Percentiles rank a stretch among this genome's conserved stretches.
Evolutionary conservation across 2,113 vertebrate genomes (phyloP).

Genomic region (Pseudorectes ferrugineus): DNA sequence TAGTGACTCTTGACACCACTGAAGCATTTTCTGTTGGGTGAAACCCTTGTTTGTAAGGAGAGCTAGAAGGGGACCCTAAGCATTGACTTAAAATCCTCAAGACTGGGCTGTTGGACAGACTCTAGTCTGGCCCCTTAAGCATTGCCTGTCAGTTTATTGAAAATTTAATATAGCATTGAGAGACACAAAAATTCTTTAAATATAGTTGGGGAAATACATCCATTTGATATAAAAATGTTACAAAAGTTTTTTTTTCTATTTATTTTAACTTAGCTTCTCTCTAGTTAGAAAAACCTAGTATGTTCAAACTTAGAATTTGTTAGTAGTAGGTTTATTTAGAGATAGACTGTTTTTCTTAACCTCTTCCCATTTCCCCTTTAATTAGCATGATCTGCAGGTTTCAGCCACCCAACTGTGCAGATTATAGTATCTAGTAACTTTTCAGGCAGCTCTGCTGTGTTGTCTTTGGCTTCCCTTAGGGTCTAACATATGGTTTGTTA

Average conservation of each 20-base stretch:
- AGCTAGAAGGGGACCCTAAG: not conserved
- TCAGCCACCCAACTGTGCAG: not conserved
- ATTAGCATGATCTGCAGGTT: constrained; percentile 35
- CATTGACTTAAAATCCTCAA: not conserved
- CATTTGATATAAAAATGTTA: not conserved
- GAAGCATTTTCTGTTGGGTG: not conserved
- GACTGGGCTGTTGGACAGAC: not conserved
- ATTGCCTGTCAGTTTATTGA: not conserved
- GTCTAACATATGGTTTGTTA: constrained; percentile 46
- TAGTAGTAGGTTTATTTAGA: not conserved
- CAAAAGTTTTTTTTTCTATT: not conserved
- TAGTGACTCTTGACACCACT: not conserved
- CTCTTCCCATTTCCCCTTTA: not conserved
- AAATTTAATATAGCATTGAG: not conserved
- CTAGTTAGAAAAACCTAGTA: not conserved
- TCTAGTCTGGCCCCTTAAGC: not conserved
- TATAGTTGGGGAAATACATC: not conserved
- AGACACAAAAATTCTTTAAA: not conserved
- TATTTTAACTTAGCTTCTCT: not conserved
- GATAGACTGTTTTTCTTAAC: not conserved
- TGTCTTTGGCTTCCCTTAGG: constrained; percentile 27
- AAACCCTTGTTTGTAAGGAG: not conserved
- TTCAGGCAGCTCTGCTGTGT: not conserved
- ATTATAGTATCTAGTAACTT: constrained; percentile 35
- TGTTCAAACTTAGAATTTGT: not conserved